phyloP scores from a whole-genome alignment of 2,113 vertebrate genomes.

The Neoarius graeffei region DNA sequence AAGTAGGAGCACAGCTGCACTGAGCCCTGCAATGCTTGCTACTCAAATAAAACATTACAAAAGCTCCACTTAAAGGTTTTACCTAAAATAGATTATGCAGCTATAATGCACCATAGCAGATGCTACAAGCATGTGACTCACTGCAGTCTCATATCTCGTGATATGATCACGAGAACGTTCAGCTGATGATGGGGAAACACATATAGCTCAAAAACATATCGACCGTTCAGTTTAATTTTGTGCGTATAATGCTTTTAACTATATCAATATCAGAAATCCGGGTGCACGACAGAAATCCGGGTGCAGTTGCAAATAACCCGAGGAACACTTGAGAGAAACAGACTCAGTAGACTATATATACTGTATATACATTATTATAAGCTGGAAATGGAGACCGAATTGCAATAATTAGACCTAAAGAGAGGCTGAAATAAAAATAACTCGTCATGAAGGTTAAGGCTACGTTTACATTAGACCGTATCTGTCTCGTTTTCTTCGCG shows the following conservation, averaged over 20 bases:
- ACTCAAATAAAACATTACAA: constrained; percentile 47
- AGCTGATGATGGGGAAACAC: neutral
- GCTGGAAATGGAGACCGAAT: neutral
- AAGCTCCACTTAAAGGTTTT: constrained; percentile 39
- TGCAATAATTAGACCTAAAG: neutral
- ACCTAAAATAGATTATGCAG: constrained; percentile 38
- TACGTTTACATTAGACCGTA: no score
- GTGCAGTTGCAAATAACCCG: neutral
- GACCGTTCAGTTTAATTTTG: no score
- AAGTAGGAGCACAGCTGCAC: constrained; percentile 15
- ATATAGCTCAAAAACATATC: neutral
- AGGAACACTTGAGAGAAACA: neutral
- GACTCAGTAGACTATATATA: neutral
- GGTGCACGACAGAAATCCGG: no score
- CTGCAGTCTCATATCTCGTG: constrained; percentile 10
- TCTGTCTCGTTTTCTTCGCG: no score
- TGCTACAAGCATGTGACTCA: constrained; percentile 40
- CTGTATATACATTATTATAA: neutral
- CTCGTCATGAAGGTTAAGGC: neutral
- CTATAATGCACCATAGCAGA: constrained; percentile 39
- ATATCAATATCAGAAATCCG: neutral
- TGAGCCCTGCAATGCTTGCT: constrained; percentile 21
- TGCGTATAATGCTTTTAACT: neutral
- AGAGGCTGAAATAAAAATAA: neutral
- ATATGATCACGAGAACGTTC: constrained; percentile 12